Conservation (phyloP, 2,113 vertebrate genomes). For the Fregetta grallaria region DNA sequence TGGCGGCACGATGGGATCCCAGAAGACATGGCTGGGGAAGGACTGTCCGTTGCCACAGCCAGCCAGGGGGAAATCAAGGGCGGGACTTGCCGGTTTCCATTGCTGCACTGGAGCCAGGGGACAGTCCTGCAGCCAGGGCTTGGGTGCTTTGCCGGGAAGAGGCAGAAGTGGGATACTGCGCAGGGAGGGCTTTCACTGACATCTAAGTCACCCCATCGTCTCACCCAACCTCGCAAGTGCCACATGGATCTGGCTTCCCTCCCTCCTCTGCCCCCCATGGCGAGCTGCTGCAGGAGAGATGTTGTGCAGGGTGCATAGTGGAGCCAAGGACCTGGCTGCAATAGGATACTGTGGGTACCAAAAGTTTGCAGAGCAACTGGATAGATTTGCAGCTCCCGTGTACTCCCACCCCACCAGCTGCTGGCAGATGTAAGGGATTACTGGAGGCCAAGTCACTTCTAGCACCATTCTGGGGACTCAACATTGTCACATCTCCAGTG, state of each 20-base stretch:
- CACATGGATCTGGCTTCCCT: accelerated
- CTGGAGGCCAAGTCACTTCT: too few species aligned
- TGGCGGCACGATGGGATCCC: too few species aligned
- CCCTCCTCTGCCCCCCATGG: background rate
- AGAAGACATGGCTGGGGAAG: accelerated
- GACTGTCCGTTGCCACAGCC: accelerated
- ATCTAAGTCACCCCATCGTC: background rate
- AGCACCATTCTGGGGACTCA: too few species aligned
- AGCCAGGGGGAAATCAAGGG: too few species aligned
- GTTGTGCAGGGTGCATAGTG: accelerated
- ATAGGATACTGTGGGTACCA: background rate
- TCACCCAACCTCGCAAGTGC: background rate
- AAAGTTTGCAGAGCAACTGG: background rate
- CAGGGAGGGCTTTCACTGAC: too few species aligned
- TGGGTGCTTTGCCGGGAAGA: background rate
- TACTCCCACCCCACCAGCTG: background rate
- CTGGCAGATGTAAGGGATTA: background rate
- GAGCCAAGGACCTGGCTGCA: background rate
- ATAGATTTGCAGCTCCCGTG: background rate
- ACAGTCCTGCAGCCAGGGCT: background rate
- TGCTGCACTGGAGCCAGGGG: background rate
- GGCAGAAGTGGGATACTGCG: background rate
- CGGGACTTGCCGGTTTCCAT: background rate
- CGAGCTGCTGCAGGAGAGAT: background rate
- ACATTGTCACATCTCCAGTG: background rate